These are phyloP conservation scores for Poeciliopsis prolifica DNA, from an alignment of 2,113 vertebrate genomes.

Conservation along the genomic window DNA sequence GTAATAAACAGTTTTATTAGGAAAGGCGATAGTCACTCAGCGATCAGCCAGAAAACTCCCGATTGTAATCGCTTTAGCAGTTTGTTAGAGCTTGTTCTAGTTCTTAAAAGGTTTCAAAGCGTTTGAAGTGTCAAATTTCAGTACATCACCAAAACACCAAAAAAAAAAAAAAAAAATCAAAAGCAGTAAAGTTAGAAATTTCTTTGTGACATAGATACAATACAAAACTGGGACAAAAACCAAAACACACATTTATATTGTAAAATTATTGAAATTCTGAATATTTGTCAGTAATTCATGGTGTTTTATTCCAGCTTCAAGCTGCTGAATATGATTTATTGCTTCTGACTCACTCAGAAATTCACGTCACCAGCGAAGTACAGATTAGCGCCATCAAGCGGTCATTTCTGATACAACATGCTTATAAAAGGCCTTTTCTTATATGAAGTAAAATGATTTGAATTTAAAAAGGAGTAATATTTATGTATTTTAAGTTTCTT, in stretches of 20 bases:
- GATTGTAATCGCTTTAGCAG: too few species aligned
- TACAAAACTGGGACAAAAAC: background rate
- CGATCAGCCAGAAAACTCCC: too few species aligned
- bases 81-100: background rate
- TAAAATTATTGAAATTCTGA: background rate
- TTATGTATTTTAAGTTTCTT: too few species aligned
- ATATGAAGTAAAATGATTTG: background rate
- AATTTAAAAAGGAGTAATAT: too few species aligned
- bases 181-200: too few species aligned
- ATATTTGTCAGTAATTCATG: too few species aligned
- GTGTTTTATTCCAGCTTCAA: too few species aligned
- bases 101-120: background rate
- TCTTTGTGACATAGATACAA: background rate
- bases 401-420: background rate
- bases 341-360: too few species aligned
- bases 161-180: background rate
- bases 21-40: too few species aligned
- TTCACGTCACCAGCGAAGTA: background rate
- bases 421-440: background rate
- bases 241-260: background rate
- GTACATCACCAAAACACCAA: background rate
- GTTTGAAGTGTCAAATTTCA: background rate
- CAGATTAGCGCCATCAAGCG: constrained; percentile 15
- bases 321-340: too few species aligned
- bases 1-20: too few species aligned